Evolutionary conservation across 2,888 invertebrate species (phyloP), one percentile per base, ranked within the genome.

Genomic region (Vannuccia rotundouncinata): DNA sequence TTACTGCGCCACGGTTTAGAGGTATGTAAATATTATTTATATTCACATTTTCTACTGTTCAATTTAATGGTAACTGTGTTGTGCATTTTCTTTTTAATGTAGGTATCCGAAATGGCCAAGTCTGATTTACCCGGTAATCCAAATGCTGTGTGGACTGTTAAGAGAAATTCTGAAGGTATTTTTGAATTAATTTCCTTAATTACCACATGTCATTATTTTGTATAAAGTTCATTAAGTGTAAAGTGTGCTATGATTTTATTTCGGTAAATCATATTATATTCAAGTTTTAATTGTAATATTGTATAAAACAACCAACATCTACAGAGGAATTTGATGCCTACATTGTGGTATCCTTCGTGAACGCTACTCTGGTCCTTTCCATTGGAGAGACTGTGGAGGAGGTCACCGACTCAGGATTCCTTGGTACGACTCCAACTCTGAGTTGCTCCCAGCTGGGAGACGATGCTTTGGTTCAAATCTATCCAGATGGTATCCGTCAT

Each of bases 381-480:
- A 99, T 99, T 87, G 99, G 99, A 84, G 99, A 99, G 89, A 99
- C 98, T 17, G 99, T 99, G n/a, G 99, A 99, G 89, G 99, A 99
- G 92, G 99, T 99, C 29, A 96, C 98, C 0, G 99, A 99, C 89
- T 98, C 98, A 82, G 99, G 99, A 74, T 99, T 99, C 89, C 90
- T 99, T 85, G 98, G 98, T 82, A 99, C 98, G 0, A 98, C 98
- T 0, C 97, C 98, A 0, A 99, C 99, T 0, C 90, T 99, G n/a
- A 94, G 95, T 82, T 99, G 99, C 89, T 95, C 96, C 10, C 94
- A 97, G 45, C 91, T 99, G 30, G 98, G 98, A 80, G 97, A 95
- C 86, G 98, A 99, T 89, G 96, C 98, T 0, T 90, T 99, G 29
- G 95, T 99, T 0, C 99, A 99, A 91, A 92, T 98, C 17, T 99